Conservation (phyloP, 2,797 vertebrate genomes). For the Gephyroberyx darwinii region DNA sequence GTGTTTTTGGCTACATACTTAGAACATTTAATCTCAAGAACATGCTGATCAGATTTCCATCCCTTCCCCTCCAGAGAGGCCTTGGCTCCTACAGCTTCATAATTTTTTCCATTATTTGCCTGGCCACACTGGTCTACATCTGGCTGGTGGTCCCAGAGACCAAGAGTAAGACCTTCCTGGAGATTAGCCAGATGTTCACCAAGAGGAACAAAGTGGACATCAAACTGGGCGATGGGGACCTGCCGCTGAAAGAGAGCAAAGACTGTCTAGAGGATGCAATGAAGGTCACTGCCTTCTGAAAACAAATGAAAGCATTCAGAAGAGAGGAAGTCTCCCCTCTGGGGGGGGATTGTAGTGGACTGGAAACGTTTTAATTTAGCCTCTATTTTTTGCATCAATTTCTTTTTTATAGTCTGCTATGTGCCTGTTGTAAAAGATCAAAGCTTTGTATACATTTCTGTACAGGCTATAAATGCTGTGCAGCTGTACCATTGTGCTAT, state of each 20-base stretch:
- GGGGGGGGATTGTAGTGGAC: slow-evolving; percentile 19
- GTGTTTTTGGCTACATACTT: slow-evolving; percentile 18
- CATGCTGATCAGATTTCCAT: slow-evolving; percentile 34
- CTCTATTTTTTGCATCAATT: slow-evolving; percentile 19
- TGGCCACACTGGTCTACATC: slow-evolving; percentile 85
- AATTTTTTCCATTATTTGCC: slow-evolving; percentile 87
- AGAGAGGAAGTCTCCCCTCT: slow-evolving; percentile 53
- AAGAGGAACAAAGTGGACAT: slow-evolving; percentile 87
- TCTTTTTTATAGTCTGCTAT: slow-evolving; percentile 23
- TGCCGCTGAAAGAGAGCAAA: slow-evolving; percentile 57
- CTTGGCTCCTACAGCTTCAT: slow-evolving; percentile 90
- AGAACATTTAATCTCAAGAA: slow-evolving; percentile 10
- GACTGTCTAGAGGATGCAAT: slow-evolving; percentile 40
- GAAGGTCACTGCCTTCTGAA: slow-evolving; percentile 73
- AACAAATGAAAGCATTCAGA: slow-evolving; percentile 47
- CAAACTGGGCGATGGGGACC: slow-evolving; percentile 67
- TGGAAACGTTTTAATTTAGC: slow-evolving; percentile 32
- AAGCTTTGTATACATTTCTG: slow-evolving; percentile 8
- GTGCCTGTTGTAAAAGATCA: slow-evolving; percentile 2
- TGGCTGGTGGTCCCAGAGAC: slow-evolving; percentile 91
- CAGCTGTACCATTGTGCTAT: background rate
- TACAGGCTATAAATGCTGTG: slow-evolving; percentile 4
- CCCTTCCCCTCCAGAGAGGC: slow-evolving; percentile 76
- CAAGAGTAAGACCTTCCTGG: slow-evolving; percentile 91
- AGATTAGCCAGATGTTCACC: slow-evolving; percentile 89